These are phyloP conservation scores for Crossaster papposus DNA, from an alignment of 53 echinoderm and acorn worm genomes.

Conservation along the genomic window DNA sequence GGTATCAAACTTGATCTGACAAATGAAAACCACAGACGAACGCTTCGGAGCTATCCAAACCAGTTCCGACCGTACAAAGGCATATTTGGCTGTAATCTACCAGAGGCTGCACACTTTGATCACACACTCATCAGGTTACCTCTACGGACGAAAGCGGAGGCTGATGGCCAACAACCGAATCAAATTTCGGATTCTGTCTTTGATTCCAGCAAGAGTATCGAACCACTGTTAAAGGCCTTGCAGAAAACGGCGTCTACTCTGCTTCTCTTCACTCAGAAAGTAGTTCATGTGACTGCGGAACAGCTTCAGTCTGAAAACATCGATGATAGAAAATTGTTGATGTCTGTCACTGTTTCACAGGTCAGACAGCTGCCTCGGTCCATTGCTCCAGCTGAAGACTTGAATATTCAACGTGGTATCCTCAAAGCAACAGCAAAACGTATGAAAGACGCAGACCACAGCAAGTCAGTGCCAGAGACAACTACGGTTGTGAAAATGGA, in stretches of 20 bases:
- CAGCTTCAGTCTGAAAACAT: slow-evolving; percentile 26
- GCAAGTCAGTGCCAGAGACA: slow-evolving; percentile 24
- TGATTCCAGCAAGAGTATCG: slow-evolving; percentile 54
- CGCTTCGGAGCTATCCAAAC: slow-evolving; percentile 70
- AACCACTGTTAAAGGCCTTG: slow-evolving; percentile 53
- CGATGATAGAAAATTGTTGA: background rate
- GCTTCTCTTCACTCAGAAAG: slow-evolving; percentile 88
- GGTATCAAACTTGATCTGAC: slow-evolving; percentile 80
- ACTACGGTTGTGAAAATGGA: slow-evolving; percentile 50
- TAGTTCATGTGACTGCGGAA: slow-evolving; percentile 56
- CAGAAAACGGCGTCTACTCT: slow-evolving; percentile 69
- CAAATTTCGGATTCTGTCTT: slow-evolving; percentile 61
- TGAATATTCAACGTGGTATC: slow-evolving; percentile 38
- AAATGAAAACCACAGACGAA: slow-evolving; percentile 38
- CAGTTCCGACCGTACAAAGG: slow-evolving; percentile 90
- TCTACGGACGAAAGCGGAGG: slow-evolving; percentile 62
- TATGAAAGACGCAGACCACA: background rate
- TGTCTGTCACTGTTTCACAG: slow-evolving; percentile 22
- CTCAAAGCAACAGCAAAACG: slow-evolving; percentile 41
- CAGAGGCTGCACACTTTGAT: slow-evolving; percentile 42
- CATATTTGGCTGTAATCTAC: slow-evolving; percentile 75
- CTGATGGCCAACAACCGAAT: slow-evolving; percentile 59
- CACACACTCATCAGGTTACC: slow-evolving; percentile 88
- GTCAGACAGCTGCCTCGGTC: slow-evolving; percentile 33
- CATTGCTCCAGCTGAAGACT: slow-evolving; percentile 1